Evolutionary conservation across 2,113 vertebrate species (phyloP).

Genomic region (Gobius niger): DNA sequence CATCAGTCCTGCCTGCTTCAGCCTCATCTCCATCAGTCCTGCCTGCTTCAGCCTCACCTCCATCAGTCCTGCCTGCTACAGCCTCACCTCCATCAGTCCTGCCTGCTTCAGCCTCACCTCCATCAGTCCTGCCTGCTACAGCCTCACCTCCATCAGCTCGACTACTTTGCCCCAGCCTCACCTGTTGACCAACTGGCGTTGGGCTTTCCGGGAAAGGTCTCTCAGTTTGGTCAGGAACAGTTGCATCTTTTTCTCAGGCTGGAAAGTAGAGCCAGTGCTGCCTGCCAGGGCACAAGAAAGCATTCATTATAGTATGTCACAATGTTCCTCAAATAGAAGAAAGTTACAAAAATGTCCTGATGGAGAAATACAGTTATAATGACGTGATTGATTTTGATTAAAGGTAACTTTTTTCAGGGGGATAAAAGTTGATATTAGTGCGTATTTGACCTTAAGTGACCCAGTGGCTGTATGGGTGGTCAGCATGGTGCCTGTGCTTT

Average conservation of each 20-base stretch:
- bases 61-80: not conserved
- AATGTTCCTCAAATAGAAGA: not conserved
- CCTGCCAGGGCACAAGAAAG: not conserved
- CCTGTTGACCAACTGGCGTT: not conserved
- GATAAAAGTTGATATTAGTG: too few species aligned
- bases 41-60: not conserved
- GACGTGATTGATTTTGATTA: too few species aligned
- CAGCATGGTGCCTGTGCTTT: too few species aligned
- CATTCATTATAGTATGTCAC: not conserved
- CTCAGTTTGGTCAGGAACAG: not conserved
- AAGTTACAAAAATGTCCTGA: not conserved
- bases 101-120: not conserved
- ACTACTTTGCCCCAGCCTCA: not conserved
- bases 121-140: not conserved
- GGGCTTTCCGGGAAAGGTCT: slow-evolving; percentile 1
- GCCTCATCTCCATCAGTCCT: not conserved
- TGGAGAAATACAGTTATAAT: too few species aligned
- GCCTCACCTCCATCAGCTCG: not conserved
- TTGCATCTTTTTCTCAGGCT: not conserved
- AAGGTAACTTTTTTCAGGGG: too few species aligned
- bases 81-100: not conserved
- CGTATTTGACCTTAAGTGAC: too few species aligned
- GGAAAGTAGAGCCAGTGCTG: not conserved
- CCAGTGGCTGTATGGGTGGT: too few species aligned
- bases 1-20: not conserved